Base-by-base conservation (phyloP, 2,797 vertebrate genomes). In the Microctenopoma lineatum region DNA sequence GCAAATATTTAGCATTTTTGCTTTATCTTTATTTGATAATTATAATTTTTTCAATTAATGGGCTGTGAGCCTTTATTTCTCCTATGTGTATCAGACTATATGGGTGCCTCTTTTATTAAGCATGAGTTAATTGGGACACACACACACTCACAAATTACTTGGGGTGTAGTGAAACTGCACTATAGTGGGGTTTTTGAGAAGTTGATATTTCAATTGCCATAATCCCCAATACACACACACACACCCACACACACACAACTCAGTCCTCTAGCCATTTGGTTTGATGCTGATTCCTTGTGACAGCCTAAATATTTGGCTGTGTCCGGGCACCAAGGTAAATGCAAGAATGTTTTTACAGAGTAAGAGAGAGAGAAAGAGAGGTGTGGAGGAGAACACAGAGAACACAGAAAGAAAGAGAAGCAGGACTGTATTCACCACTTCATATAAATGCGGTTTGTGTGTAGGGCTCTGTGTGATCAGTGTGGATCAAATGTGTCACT, bases 261-360 rank as follows among this genome's bases (percentile, higher is more conserved):
- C 62, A 66, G 75, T 81, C 81, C 72, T 81, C 26, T 68, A 89
- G 70, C 84, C 80, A 63, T 88, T 91, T 79, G 84, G 81, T 85
- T 89, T 91, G 89, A 92, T 75, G 51, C 82, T 91, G 87, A 93
- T 90, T 91, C 83, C 57, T 57, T 77, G 60, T 91, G 91, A 91
- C 91, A 92, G 87, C 86, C 87, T 90, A 92, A 92, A 92, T 92
- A 92, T 92, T 92, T 92, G 90, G 84, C 90, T 81, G 87, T 38
- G 82, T 90, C 86, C 60, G 60, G 85, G 89, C 85, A 91, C 87
- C 88, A 87, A 92, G 88, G 88, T 91, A 90, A 91, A 90, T 83
- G 87, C 88, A 87, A 90, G 86, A 92, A 89, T 92, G 90, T 92
- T 92, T 92, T 90, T 83, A 86, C 61, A 91, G 82, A 74, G 83